A percentile compares a stretch with the other conserved stretches of the same genome.
Conservation (phyloP, 1,140 invertebrate genomes). For the Sminthurides bifidus region DNA sequence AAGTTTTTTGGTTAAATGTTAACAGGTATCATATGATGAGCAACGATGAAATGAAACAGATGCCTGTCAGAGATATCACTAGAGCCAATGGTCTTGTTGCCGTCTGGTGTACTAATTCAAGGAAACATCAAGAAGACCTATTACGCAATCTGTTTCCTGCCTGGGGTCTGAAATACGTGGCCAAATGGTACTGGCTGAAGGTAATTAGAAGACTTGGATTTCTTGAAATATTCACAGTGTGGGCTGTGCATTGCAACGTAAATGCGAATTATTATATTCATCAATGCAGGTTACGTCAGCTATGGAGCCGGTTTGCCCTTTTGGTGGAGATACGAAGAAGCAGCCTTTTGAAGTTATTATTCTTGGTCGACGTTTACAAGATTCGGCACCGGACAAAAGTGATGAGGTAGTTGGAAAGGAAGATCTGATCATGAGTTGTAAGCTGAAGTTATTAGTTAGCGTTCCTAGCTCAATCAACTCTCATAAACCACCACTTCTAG, state of each 20-base stretch:
- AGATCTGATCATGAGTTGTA: too few relatives aligned
- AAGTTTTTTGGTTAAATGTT: too few relatives aligned
- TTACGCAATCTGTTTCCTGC: conserved; percentile 56
- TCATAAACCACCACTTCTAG: conserved; percentile 66
- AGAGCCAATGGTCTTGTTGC: conserved; percentile 51
- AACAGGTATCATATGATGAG: conserved; percentile 67
- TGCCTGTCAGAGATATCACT: conserved; percentile 52
- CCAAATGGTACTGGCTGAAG: conserved; percentile 82
- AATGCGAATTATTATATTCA: conserved; percentile 3
- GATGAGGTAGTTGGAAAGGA: too few relatives aligned
- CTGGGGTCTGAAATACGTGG: conserved; percentile 59
- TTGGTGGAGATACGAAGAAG: conserved; percentile 54
- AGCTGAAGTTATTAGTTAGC: conserved; percentile 57
- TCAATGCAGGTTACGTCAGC: conserved; percentile 49
- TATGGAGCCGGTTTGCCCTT: conserved; percentile 55
- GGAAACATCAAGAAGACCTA: conserved; percentile 54
- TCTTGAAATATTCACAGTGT: neutral
- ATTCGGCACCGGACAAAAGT: too few relatives aligned
- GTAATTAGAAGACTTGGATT: too few relatives aligned
- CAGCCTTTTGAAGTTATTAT: conserved; percentile 74
- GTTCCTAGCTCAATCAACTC: conserved; percentile 84
- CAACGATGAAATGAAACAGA: conserved; percentile 53
- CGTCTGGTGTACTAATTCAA: conserved; percentile 76
- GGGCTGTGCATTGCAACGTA: neutral
- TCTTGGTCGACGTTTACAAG: conserved; percentile 43